Base-by-base conservation (phyloP, 1,140 invertebrate genomes). In the Brachionus angularis region DNA sequence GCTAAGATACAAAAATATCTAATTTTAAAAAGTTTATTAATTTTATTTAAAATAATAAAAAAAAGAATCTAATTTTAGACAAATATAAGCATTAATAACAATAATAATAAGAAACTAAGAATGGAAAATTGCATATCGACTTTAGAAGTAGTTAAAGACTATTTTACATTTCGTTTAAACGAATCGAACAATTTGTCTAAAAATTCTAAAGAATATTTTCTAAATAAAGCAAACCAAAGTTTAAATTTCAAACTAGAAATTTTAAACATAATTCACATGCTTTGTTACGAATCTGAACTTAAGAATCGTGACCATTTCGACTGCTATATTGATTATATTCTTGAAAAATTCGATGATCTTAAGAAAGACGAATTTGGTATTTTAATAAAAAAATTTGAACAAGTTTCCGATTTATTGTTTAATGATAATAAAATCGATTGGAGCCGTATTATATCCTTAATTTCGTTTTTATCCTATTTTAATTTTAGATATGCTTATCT, bases 391-490 rank as follows among this genome's bases (percentile, higher is more conserved):
- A 58, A 58, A 36, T 14, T 58, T 39, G 5, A 25, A 39, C 33
- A 58, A 7, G 39, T 58, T 12, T 31, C 53, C 14, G 39, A 58
- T 39, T 16, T 58, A n/a, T 23, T 58, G 3, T 58, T 58, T 23
- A 58, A 39, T 58, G 53, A 58, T 23, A 39, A 58, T 39, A n/a
- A n/a, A n/a, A 39, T 58, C 0, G 53, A 58, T 23, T 58, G 53
- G 53, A 34, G 53, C 2, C 53, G 53, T 21, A 58, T 58, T 5
- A 58, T 58, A 33, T 58, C 53, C 14, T 34, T 58, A 21, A 33
- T 58, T n/a, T 58, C 53, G 2, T 58, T 58, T 58, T 31, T 39
- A 7, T 58, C 53, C 10, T 58, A 58, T 29, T 58, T 58, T 58
- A 39, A 31, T 18, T 58, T 36, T 5, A 58, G 39, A 58, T 58